Percentiles rank a stretch among this genome's conserved stretches.
Evolutionary conservation across 1,140 invertebrate species (phyloP).

Genomic region (Drosophila pallidifrons): DNA sequence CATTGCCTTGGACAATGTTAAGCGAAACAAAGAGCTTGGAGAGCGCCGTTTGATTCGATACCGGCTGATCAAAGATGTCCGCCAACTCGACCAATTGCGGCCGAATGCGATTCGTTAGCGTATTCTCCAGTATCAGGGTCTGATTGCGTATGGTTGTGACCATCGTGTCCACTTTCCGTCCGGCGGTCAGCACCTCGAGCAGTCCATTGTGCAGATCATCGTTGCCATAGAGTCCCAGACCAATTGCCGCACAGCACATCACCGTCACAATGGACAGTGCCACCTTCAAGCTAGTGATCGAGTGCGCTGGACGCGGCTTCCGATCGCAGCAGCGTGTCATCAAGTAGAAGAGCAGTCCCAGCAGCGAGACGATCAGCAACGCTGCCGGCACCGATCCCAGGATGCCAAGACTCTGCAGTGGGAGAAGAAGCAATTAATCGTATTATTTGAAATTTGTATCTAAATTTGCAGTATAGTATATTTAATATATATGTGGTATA

Average conservation of each 20-base stretch:
- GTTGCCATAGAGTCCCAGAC: slow-evolving; percentile 89
- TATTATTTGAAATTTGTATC: too few relatives aligned
- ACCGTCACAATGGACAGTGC: slow-evolving; percentile 93
- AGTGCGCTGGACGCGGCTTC: slow-evolving; percentile 93
- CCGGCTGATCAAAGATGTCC: slow-evolving; percentile 90
- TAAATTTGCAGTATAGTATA: too few relatives aligned
- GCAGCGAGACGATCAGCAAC: slow-evolving; percentile 94
- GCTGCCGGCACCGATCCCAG: slow-evolving; percentile 95
- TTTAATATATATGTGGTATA: too few relatives aligned
- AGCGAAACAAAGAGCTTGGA: slow-evolving; percentile 88
- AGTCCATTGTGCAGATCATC: slow-evolving; percentile 96
- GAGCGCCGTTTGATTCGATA: slow-evolving; percentile 90
- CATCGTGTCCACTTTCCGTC: slow-evolving; percentile 91
- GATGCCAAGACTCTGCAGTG: slow-evolving; percentile 94
- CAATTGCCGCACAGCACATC: slow-evolving; percentile 92
- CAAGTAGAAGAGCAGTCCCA: slow-evolving; percentile 95
- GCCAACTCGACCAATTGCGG: slow-evolving; percentile 89
- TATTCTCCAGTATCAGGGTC: slow-evolving; percentile 87
- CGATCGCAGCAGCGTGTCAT: slow-evolving; percentile 97
- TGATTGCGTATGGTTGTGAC: slow-evolving; percentile 91
- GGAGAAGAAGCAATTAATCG: not conserved
- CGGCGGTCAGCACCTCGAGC: slow-evolving; percentile 91
- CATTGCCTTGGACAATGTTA: slow-evolving; percentile 89
- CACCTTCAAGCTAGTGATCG: slow-evolving; percentile 93
- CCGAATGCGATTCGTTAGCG: slow-evolving; percentile 89